Conservation (phyloP, 2,888 invertebrate species). For the Philopedon plagiatum region DNA sequence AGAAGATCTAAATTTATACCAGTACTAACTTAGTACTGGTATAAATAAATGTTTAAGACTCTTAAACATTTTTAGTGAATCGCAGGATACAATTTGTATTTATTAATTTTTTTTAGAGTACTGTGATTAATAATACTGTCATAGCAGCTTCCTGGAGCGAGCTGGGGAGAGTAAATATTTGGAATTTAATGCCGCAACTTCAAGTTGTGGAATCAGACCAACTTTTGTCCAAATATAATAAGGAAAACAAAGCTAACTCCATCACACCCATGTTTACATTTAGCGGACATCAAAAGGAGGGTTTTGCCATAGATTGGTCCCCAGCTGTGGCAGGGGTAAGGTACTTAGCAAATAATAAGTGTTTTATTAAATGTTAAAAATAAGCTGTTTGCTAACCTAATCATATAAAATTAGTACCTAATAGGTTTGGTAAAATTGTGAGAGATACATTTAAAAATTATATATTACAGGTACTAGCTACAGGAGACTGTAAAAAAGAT, state of each 20-base stretch:
- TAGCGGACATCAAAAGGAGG: constrained; percentile 93
- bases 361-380: no score
- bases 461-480: constrained; percentile 81
- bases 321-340: constrained; percentile 81
- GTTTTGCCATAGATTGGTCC: constrained; percentile 97
- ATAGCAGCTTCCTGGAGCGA: constrained; percentile 98
- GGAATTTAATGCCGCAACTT: constrained; percentile 88
- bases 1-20: no score
- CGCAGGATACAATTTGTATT: not conserved
- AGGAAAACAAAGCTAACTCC: constrained; percentile 71
- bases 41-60: no score
- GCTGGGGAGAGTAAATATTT: constrained; percentile 91
- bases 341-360: no score
- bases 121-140: constrained; percentile 75
- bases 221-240: constrained; percentile 76
- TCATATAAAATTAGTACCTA: no score
- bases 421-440: no score
- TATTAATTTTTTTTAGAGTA: constrained; percentile 69
- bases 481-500: constrained; percentile 93
- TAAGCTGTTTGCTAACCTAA: no score
- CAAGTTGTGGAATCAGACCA: constrained; percentile 83
- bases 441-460: no score
- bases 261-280: constrained; percentile 86
- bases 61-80: no score
- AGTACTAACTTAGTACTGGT: no score